A percentile compares a stretch with the other conserved stretches of the same genome.
phyloP scores from a whole-genome alignment of 1,140 invertebrate genomes.

The Drosophila auraria region DNA sequence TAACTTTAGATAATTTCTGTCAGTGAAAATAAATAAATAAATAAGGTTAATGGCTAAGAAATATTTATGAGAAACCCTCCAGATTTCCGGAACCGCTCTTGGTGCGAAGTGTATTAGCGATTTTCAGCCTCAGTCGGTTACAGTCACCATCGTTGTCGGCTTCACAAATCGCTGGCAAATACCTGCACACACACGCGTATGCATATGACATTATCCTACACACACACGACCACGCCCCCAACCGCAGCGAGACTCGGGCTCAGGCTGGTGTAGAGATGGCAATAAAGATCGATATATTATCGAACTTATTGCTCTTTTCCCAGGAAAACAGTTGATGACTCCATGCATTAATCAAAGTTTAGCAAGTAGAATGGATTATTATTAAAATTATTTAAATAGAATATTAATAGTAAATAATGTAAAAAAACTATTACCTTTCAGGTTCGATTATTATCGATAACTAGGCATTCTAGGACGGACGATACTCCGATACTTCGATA shows the following conservation, averaged over 20 bases:
- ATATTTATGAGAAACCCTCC: not conserved
- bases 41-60: no score
- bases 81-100: not conserved
- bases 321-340: no score
- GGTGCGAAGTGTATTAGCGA: not conserved
- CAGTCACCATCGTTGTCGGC: conserved; percentile 25
- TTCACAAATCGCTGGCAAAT: conserved; percentile 42
- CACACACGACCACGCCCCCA: conserved; percentile 28
- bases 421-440: no score
- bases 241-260: not conserved
- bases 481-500: conserved; percentile 1
- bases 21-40: no score
- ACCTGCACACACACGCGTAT: conserved; percentile 50
- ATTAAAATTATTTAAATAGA: no score
- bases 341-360: no score
- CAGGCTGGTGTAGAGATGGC: not conserved
- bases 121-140: conserved; percentile 11
- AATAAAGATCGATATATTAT: not conserved
- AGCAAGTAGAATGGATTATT: no score
- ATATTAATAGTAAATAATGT: no score
- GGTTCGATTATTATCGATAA: no score
- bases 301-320: no score
- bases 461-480: not conserved
- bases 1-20: no score
- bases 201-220: conserved; percentile 68